Percentiles rank a stretch among this genome's conserved stretches.
Conservation (phyloP, 2,797 vertebrate species). For the Silurus aristotelis region DNA sequence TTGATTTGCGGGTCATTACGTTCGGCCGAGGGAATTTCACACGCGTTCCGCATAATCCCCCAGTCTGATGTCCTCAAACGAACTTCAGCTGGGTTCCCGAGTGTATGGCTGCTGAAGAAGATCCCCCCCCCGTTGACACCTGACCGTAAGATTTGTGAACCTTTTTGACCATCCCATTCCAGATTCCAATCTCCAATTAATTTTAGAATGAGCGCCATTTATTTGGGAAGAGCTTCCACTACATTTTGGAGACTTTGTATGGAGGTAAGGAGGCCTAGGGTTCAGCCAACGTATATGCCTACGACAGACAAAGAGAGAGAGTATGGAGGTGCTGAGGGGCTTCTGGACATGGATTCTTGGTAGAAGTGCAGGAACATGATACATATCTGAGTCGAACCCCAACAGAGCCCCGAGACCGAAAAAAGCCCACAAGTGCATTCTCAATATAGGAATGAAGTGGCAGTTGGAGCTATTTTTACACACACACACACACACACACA, state of each 20-base stretch:
- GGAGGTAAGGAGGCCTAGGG: too few relatives aligned
- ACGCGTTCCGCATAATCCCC: neutral
- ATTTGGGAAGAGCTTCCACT: too few relatives aligned
- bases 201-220: too few relatives aligned
- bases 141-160: too few relatives aligned
- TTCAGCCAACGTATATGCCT: too few relatives aligned
- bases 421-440: constrained; percentile 26
- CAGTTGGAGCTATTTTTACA: constrained; percentile 15
- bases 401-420: neutral
- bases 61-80: neutral
- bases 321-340: neutral
- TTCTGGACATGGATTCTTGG: neutral
- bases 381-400: constrained; percentile 13
- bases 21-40: neutral
- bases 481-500: neutral
- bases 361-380: constrained; percentile 2
- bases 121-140: too few relatives aligned
- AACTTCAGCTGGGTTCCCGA: neutral
- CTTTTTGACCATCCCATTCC: too few relatives aligned
- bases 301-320: neutral
- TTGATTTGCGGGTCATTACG: neutral
- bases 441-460: neutral
- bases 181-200: too few relatives aligned
- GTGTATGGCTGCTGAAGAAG: too few relatives aligned
- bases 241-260: too few relatives aligned